These are phyloP conservation scores for Typhlichthys subterraneus DNA, from an alignment of 2,797 vertebrate genomes.

Conservation along the genomic window DNA sequence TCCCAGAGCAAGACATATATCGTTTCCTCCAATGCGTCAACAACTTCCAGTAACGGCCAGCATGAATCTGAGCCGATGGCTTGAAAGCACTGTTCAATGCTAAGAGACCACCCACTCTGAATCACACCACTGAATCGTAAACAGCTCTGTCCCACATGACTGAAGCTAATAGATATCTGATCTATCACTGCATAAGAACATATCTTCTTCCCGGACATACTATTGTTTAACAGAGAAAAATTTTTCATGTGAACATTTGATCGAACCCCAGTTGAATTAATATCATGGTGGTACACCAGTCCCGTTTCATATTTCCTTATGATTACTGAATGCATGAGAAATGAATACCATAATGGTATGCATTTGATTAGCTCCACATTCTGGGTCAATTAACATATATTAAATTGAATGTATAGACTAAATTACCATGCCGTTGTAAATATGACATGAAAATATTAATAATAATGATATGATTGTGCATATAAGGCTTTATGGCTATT, in stretches of 20 bases:
- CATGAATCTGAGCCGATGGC: constrained; percentile 42
- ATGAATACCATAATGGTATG: background rate
- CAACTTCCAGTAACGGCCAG: constrained; percentile 66
- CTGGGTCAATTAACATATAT: background rate
- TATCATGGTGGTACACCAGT: constrained; percentile 33
- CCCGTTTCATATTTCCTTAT: background rate
- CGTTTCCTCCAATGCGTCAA: constrained; percentile 51
- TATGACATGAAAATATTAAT: too few species aligned
- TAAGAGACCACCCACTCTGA: constrained; percentile 74
- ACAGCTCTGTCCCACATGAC: constrained; percentile 63
- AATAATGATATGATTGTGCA: too few species aligned
- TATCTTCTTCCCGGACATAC: constrained; percentile 40
- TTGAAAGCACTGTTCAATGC: constrained; percentile 50
- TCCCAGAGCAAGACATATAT: constrained; percentile 41
- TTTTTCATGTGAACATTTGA: constrained; percentile 34
- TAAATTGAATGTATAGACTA: background rate
- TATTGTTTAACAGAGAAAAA: constrained; percentile 9
- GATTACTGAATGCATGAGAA: background rate
- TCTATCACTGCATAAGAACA: constrained; percentile 57
- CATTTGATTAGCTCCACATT: background rate
- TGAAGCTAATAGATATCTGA: constrained; percentile 74
- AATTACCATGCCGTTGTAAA: too few species aligned
- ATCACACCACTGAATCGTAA: constrained; percentile 65
- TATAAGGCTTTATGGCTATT: too few species aligned
- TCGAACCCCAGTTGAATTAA: constrained; percentile 33